Evolutionary conservation across 2,113 vertebrate genomes (phyloP).

Genomic region (Sisor rabdophorus): DNA sequence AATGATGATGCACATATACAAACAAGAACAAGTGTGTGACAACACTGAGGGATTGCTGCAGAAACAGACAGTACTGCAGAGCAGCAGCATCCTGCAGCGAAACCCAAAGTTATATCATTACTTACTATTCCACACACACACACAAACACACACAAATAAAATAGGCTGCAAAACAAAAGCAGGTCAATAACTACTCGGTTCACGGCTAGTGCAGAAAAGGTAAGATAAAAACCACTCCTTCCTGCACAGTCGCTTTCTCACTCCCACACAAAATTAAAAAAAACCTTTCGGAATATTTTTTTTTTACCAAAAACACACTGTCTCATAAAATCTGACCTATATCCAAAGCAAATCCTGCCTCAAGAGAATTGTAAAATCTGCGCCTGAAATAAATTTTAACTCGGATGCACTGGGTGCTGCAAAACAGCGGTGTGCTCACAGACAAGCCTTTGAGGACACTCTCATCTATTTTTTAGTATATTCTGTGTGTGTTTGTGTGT

Average conservation of each 20-base stretch:
- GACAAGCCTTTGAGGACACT: constrained; percentile 38
- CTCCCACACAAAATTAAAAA: constrained; percentile 24
- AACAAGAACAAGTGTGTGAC: background rate
- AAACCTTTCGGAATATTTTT: background rate
- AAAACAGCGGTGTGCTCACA: constrained; percentile 15
- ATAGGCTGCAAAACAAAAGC: constrained; percentile 7
- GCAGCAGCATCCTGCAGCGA: constrained; percentile 38
- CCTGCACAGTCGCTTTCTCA: constrained; percentile 16
- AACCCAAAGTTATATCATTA: constrained; percentile 18
- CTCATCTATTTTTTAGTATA: constrained; percentile 29
- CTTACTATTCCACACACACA: constrained; percentile 37
- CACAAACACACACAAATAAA: constrained; percentile 14
- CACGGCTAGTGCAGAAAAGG: constrained; percentile 4
- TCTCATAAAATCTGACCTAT: constrained; percentile 4
- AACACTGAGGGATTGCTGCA: constrained; percentile 17
- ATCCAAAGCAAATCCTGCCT: constrained; percentile 19
- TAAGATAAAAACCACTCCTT: background rate
- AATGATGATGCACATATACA: constrained; percentile 1
- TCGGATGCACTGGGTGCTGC: constrained; percentile 2
- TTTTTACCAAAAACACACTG: constrained; percentile 5
- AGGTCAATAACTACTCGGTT: constrained; percentile 32
- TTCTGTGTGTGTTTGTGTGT: background rate
- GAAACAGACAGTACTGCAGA: constrained; percentile 38
- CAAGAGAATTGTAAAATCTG: background rate
- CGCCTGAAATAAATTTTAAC: constrained; percentile 21